These are phyloP conservation scores for Spea bombifrons DNA, from an alignment of 2,113 vertebrate genomes.

Conservation along the genomic window DNA sequence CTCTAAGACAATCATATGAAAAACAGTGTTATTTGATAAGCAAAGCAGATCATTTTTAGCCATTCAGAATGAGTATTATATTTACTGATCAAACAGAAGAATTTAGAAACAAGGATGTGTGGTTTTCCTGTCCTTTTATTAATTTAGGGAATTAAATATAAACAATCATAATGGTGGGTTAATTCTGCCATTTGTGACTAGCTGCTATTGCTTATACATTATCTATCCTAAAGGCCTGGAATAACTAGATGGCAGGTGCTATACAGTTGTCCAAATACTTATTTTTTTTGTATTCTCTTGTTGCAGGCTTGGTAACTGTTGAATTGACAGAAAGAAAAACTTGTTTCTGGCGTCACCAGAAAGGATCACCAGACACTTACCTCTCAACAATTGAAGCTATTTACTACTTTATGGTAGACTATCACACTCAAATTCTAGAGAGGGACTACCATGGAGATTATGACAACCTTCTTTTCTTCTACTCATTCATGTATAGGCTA, in stretches of 20 bases:
- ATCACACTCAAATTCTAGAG: slow-evolving; percentile 75
- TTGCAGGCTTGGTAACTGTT: slow-evolving; percentile 83
- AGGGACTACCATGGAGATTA: slow-evolving; percentile 85
- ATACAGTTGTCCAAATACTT: not conserved
- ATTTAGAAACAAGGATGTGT: slow-evolving; percentile 24
- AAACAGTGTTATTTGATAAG: not conserved
- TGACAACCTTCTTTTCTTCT: slow-evolving; percentile 95
- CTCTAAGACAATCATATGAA: too few species aligned
- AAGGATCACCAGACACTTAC: slow-evolving; percentile 90
- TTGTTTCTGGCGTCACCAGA: slow-evolving; percentile 95
- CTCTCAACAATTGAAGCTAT: slow-evolving; percentile 95
- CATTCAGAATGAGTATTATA: slow-evolving; percentile 12
- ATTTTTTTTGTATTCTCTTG: not conserved
- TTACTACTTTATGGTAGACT: slow-evolving; percentile 94
- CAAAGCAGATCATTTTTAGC: not conserved
- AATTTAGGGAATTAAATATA: too few species aligned
- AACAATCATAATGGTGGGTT: too few species aligned
- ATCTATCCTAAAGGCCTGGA: too few species aligned
- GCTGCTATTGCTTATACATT: too few species aligned
- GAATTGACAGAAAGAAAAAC: slow-evolving; percentile 90
- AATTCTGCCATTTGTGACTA: too few species aligned
- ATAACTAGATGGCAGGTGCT: too few species aligned
- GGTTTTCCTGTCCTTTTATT: slow-evolving; percentile 20
- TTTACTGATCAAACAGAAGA: slow-evolving; percentile 11
- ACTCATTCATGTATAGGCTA: slow-evolving; percentile 85